Conservation (phyloP, 2,888 invertebrate genomes). For the Thymelicus lineola region DNA sequence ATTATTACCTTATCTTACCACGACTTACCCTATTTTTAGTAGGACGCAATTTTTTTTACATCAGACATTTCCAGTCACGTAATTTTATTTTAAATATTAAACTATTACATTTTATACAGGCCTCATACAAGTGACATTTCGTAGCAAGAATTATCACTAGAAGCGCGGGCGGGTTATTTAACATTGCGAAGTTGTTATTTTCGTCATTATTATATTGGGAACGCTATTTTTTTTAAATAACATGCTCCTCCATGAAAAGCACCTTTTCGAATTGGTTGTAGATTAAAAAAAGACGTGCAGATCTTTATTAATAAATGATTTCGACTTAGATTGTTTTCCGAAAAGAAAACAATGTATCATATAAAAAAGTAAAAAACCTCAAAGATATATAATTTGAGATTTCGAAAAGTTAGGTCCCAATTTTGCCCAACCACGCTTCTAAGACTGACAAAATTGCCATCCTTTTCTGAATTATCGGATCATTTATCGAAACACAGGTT, state of each 20-base stretch:
- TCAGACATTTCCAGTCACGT: background rate
- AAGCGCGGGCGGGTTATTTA: background rate
- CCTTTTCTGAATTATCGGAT: too few relatives aligned
- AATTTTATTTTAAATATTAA: background rate
- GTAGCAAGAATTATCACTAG: background rate
- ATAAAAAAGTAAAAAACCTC: too few relatives aligned
- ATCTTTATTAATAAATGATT: too few relatives aligned
- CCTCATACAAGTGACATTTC: background rate
- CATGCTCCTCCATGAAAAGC: too few relatives aligned
- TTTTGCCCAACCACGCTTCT: background rate
- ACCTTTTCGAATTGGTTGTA: too few relatives aligned
- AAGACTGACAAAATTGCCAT: background rate
- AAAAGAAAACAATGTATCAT: too few relatives aligned
- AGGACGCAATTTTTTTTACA: constrained; percentile 22
- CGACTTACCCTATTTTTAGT: constrained; percentile 15
- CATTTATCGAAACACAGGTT: too few relatives aligned
- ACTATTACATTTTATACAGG: background rate
- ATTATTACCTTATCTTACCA: constrained; percentile 1
- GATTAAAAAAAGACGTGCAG: too few relatives aligned
- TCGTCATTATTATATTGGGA: background rate
- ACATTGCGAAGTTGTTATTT: background rate
- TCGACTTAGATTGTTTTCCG: too few relatives aligned
- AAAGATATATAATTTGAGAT: too few relatives aligned
- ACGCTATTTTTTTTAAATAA: too few relatives aligned
- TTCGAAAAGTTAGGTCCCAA: constrained; percentile 12